A percentile compares a stretch with the other conserved stretches of the same genome.
Conservation (phyloP, 1,140 invertebrate genomes). For the Orchesella cincta region DNA sequence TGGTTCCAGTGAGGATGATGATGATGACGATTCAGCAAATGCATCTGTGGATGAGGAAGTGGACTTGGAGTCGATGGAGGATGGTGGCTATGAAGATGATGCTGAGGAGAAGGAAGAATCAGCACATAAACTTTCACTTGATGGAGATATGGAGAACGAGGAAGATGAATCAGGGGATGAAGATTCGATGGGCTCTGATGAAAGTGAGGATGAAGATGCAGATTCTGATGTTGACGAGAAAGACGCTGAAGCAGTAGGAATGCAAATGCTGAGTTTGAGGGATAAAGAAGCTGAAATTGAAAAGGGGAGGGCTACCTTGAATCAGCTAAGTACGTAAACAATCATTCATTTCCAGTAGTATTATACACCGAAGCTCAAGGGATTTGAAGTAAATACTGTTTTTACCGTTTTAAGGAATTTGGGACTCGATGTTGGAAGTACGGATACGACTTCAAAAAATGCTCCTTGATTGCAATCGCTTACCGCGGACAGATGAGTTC, state of each 20-base stretch:
- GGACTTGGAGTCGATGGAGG: neutral
- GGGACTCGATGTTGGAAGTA: slow-evolving; percentile 79
- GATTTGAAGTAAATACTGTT: neutral
- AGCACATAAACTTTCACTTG: too few species aligned
- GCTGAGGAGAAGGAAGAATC: neutral
- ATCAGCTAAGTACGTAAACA: slow-evolving; percentile 59
- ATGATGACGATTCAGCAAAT: neutral
- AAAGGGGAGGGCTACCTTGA: slow-evolving; percentile 74
- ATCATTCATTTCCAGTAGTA: neutral
- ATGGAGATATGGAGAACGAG: neutral
- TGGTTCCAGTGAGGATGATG: neutral
- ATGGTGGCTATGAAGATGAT: neutral
- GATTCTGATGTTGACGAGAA: neutral
- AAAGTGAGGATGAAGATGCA: neutral
- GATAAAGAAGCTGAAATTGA: slow-evolving; percentile 67
- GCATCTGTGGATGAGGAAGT: neutral
- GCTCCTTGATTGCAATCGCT: slow-evolving; percentile 70
- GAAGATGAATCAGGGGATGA: neutral
- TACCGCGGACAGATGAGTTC: slow-evolving; percentile 68
- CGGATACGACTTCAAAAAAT: slow-evolving; percentile 83
- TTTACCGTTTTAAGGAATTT: slow-evolving; percentile 60
- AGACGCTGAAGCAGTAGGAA: neutral
- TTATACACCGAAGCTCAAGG: neutral
- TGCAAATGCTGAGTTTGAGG: slow-evolving; percentile 52
- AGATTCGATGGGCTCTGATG: neutral